Percentiles rank a stretch among this genome's conserved stretches.
phyloP scores from a whole-genome alignment of 2,888 invertebrate species.

The Muschampia plurimacula region DNA sequence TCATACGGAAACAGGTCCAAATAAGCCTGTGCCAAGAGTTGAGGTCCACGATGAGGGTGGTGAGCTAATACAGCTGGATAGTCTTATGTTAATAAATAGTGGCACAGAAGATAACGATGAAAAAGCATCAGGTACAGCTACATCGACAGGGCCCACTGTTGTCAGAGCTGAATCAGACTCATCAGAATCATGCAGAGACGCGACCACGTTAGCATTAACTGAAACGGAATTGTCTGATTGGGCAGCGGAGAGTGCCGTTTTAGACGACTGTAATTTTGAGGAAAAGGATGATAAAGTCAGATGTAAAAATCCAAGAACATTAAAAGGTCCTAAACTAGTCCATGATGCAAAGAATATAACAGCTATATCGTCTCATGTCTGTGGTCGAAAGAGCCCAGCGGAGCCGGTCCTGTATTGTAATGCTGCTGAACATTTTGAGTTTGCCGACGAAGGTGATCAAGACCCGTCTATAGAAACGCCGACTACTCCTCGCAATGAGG shows the following conservation, averaged over 20 bases:
- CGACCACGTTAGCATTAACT: conserved; percentile 90
- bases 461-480: conserved; percentile 89
- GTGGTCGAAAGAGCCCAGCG: conserved; percentile 68
- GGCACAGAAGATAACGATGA: conserved; percentile 62
- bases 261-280: conserved; percentile 88
- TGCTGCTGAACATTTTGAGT: conserved; percentile 92
- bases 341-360: conserved; percentile 76
- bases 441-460: conserved; percentile 94
- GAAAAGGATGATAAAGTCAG: conserved; percentile 68
- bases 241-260: conserved; percentile 92
- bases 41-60: conserved; percentile 91
- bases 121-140: conserved; percentile 61
- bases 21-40: conserved; percentile 87
- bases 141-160: conserved; percentile 71
- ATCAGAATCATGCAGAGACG: conserved; percentile 90
- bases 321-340: conserved; percentile 70
- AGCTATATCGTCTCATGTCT: conserved; percentile 72
- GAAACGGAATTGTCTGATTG: conserved; percentile 96
- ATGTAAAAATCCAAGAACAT: conserved; percentile 65
- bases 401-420: conserved; percentile 72
- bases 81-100: conserved; percentile 80
- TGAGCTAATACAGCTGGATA: conserved; percentile 87
- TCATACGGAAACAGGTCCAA: conserved; percentile 69
- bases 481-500: conserved; percentile 65
- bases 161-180: conserved; percentile 77